Evolutionary conservation across 2,797 vertebrate genomes (phyloP).

Genomic region (Pantherophis vulpinus): DNA sequence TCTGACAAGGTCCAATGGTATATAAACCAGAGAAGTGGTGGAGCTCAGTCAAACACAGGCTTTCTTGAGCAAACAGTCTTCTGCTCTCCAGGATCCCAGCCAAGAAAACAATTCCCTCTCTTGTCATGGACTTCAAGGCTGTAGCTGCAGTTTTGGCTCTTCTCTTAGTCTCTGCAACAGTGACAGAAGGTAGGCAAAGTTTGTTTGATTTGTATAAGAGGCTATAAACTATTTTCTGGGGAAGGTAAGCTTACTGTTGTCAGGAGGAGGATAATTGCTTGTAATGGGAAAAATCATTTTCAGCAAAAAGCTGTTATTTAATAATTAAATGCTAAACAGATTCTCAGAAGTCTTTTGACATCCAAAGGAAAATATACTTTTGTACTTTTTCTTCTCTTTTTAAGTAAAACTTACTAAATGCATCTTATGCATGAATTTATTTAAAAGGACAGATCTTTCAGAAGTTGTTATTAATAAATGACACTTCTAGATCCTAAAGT

Average conservation of each 20-base stretch:
- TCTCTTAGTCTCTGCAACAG: neutral
- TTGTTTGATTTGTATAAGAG: neutral
- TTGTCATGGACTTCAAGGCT: conserved; percentile 17
- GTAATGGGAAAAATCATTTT: neutral
- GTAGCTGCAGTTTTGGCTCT: conserved; percentile 1
- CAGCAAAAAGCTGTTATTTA: neutral
- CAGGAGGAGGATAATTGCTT: neutral
- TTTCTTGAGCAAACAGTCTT: neutral
- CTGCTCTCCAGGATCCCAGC: neutral
- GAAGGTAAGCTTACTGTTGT: neutral
- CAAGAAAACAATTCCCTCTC: rapidly evolving
- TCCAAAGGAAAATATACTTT: neutral
- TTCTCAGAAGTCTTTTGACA: neutral
- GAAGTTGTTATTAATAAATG: neutral
- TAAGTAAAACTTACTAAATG: neutral
- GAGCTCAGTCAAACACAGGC: neutral
- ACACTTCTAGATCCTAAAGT: neutral
- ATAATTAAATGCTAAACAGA: neutral
- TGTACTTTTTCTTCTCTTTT: neutral
- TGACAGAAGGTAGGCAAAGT: conserved; percentile 40
- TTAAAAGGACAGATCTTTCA: neutral
- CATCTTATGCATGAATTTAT: neutral
- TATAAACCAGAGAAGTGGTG: neutral
- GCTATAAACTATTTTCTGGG: neutral
- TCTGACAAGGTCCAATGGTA: neutral